Percentiles rank a stretch among this genome's conserved stretches.
Conservation (phyloP, 2,797 vertebrate species). For the Rhincodon typus region DNA sequence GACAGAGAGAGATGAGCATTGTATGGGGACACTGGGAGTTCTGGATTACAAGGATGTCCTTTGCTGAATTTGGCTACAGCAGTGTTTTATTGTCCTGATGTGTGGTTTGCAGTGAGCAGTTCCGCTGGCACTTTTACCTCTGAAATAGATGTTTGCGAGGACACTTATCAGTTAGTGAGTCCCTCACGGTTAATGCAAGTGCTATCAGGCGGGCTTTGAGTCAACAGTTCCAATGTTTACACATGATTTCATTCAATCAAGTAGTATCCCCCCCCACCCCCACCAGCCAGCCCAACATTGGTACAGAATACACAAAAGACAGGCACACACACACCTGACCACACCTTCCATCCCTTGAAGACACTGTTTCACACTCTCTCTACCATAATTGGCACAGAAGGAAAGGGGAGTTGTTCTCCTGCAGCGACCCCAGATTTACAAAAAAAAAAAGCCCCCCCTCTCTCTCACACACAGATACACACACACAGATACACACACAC, state of each 20-base stretch:
- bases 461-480: no score
- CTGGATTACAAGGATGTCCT: neutral
- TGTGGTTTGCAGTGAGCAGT: neutral
- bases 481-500: no score
- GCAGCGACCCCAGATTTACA: neutral
- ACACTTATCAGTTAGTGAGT: neutral
- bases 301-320: no score
- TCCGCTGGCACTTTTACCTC: neutral
- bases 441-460: no score
- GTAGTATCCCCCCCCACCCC: neutral
- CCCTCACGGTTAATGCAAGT: neutral
- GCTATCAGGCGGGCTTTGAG: neutral
- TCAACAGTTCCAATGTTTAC: neutral
- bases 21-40: no score
- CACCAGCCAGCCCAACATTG: neutral
- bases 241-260: neutral
- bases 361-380: neutral
- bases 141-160: no score
- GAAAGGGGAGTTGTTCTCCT: neutral
- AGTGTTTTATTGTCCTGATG: no score
- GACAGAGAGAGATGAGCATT: no score
- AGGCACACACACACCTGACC: neutral
- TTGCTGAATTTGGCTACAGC: no score
- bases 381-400: neutral
- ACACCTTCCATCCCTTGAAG: neutral